phyloP scores from a whole-genome alignment of 2,888 invertebrate genomes.

The Ferrisia virgata region DNA sequence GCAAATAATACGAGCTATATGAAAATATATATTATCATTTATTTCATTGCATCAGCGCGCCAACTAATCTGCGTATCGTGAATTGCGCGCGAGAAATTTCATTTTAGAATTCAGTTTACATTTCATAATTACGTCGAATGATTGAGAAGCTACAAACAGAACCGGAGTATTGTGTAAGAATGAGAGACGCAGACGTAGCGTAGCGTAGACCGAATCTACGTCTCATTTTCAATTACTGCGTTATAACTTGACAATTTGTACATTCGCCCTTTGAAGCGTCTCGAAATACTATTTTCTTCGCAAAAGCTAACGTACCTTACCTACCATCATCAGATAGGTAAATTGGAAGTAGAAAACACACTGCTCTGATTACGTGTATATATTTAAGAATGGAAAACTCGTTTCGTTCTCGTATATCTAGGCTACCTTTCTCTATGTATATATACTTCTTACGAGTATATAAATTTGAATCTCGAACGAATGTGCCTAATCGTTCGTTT shows the following conservation, averaged over 20 bases:
- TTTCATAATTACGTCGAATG: not conserved
- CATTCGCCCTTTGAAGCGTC: not conserved
- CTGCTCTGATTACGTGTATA: not conserved
- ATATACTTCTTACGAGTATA: too few relatives aligned
- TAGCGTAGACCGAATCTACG: not conserved
- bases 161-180: too few relatives aligned
- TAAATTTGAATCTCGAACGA: not conserved
- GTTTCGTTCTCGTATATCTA: not conserved
- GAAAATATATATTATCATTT: not conserved
- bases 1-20: not conserved
- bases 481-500: not conserved
- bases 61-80: not conserved
- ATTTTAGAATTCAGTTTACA: not conserved
- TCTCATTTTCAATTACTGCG: not conserved
- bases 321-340: too few relatives aligned
- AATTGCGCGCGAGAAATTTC: not conserved
- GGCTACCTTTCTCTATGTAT: too few relatives aligned
- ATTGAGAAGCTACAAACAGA: not conserved
- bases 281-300: not conserved
- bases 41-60: not conserved
- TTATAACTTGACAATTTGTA: not conserved
- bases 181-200: not conserved
- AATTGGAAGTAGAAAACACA: not conserved
- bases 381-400: not conserved
- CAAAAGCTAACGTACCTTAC: too few relatives aligned